phyloP scores from a whole-genome alignment of 2,113 vertebrate species.

The Tretioscincus oriximinensis region DNA sequence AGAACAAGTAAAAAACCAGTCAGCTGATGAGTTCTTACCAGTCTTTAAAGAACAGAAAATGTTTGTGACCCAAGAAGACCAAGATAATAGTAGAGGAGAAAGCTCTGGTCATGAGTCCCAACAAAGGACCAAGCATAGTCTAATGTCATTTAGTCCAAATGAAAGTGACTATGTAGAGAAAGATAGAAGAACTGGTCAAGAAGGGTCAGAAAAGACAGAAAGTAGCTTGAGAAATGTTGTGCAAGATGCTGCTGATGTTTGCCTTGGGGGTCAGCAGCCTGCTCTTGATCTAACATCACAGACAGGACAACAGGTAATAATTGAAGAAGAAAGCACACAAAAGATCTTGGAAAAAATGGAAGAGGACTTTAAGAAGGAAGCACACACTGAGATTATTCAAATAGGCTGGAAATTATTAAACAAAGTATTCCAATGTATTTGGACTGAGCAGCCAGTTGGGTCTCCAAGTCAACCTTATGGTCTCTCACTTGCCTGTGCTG shows the following conservation, averaged over 20 bases:
- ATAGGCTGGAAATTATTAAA: not conserved
- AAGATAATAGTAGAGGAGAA: not conserved
- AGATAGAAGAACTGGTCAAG: not conserved
- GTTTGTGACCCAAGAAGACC: not conserved
- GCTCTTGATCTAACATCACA: not conserved
- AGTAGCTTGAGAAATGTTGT: not conserved
- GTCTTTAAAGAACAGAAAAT: not conserved
- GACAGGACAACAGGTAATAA: not conserved
- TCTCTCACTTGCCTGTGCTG: not conserved
- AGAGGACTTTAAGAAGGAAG: constrained; percentile 5
- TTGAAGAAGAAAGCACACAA: not conserved
- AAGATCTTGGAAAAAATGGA: constrained; percentile 15
- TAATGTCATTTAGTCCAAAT: not conserved
- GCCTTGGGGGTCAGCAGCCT: not conserved
- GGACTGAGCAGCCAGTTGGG: not conserved
- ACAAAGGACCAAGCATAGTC: not conserved
- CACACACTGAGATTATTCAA: not conserved
- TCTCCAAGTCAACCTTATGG: not conserved
- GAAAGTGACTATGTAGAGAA: not conserved
- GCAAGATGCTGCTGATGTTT: not conserved
- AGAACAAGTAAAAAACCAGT: not conserved
- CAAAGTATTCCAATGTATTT: constrained; percentile 8
- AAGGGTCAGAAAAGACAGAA: not conserved
- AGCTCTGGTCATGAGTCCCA: not conserved
- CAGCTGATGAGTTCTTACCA: not conserved